Percentiles rank a stretch among this genome's conserved stretches.
These are phyloP conservation scores for Masnerella sp. DNA, from an alignment of 2,888 invertebrate species.

Conservation along the genomic window DNA sequence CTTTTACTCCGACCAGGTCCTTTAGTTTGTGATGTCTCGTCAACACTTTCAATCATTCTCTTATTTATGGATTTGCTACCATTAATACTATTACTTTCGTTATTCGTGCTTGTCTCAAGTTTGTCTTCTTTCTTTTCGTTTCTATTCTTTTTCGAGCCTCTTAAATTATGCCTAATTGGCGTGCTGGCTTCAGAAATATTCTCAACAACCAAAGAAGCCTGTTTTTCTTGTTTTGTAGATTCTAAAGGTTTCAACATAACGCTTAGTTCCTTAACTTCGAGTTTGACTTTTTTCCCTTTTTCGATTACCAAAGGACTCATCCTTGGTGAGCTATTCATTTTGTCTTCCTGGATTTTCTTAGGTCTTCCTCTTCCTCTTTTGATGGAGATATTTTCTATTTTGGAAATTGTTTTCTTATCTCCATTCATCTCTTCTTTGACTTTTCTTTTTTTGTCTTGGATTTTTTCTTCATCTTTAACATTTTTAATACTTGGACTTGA, in stretches of 20 bases:
- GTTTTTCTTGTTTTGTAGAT: too few species aligned
- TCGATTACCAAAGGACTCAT: constrained; percentile 20
- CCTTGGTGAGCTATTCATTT: neutral
- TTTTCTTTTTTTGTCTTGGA: neutral
- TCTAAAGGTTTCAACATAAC: constrained; percentile 11
- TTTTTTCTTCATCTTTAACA: neutral
- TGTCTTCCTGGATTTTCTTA: neutral
- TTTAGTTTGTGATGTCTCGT: neutral
- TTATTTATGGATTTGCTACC: neutral
- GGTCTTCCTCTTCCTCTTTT: neutral
- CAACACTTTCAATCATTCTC: constrained; percentile 9
- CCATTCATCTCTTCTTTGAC: too few species aligned
- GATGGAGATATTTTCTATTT: too few species aligned
- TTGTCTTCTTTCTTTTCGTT: too few species aligned
- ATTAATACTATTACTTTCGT: too few species aligned
- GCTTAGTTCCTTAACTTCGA: constrained; percentile 10
- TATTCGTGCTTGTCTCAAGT: too few species aligned
- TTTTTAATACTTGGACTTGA: neutral
- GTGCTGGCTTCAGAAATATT: too few species aligned
- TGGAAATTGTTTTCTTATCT: too few species aligned
- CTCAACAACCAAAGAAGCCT: too few species aligned
- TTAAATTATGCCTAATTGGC: neutral
- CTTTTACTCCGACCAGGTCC: neutral
- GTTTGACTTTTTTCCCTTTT: neutral
- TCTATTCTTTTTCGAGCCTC: neutral